Base-by-base conservation (phyloP, 2,888 invertebrate genomes). In the Synergus laeviventris region DNA sequence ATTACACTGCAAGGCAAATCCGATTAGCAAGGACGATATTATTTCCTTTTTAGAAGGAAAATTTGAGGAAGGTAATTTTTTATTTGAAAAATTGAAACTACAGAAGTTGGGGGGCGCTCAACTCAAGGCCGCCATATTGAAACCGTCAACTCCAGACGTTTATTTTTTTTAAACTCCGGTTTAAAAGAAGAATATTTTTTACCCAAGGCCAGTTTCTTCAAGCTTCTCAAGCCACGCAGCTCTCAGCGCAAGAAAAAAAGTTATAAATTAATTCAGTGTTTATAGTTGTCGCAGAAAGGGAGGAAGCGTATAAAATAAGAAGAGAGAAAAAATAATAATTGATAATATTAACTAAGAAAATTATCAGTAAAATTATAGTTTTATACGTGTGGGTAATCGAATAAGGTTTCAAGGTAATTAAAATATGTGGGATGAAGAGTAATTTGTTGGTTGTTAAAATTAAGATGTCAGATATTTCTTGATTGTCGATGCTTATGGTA, bases 401-500 rank as follows among this genome's bases (percentile, higher is more conserved):
- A 59, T 59, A 14, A 24, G 14, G 2, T 12, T 59, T 24, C 5
- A 12, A 2, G 18, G 8, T 21, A 21, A 59, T 59, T 21, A 59
- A 18, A 54, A 9, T 54, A 18, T 11, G 18, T n/a, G 9, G n/a
- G 7, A 18, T 54, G 2, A 7, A 9, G 9, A 59, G 21, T 1
- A 24, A 24, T 59, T 12, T 24, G 2, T 62, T 9, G 31, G 11
- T 62, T n/a, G n/a, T 54, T n/a, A 16, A 14, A 12, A 36, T 36
- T 31, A n/a, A 31, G 1, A 36, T 16, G 16, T 1, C 24, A 24
- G 21, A 9, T 45, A 11, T 45, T 66, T 59, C 54, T 70, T 70
- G 45, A 39, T 45, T 36, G n/a, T 54, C 49, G 54, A 56, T 18
- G 45, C 24, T 61, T 74, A 59, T 60, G 38, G 59, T 61, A 61